These are phyloP conservation scores for Aquatica leii DNA, from an alignment of 2,888 invertebrate genomes.

Conservation along the genomic window DNA sequence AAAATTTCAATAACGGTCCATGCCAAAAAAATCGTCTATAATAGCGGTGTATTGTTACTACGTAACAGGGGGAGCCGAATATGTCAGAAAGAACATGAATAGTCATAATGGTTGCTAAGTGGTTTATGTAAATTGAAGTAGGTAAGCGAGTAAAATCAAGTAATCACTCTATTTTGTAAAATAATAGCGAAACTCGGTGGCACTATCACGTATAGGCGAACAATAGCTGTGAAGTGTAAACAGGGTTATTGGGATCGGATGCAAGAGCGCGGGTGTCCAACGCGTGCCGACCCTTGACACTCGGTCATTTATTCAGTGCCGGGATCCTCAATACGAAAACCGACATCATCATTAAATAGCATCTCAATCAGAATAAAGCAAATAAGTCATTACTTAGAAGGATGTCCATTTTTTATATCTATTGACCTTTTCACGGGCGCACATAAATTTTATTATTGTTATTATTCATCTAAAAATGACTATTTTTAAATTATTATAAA, in stretches of 20 bases:
- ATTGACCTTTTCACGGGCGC: conserved; percentile 20
- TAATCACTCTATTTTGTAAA: too few relatives aligned
- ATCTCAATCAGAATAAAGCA: conserved; percentile 47
- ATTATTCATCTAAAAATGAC: conserved; percentile 7
- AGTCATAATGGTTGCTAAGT: too few relatives aligned
- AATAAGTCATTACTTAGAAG: conserved; percentile 33
- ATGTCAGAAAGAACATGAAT: too few relatives aligned
- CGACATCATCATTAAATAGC: conserved; percentile 52
- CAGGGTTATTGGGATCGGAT: conserved; percentile 42
- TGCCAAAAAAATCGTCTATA: too few relatives aligned
- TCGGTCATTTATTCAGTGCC: conserved; percentile 54
- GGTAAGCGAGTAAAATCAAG: too few relatives aligned
- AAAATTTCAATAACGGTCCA: too few relatives aligned
- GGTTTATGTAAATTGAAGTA: too few relatives aligned
- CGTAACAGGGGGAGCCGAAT: too few relatives aligned
- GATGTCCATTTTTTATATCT: conserved; percentile 21
- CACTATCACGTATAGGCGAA: conserved; percentile 4
- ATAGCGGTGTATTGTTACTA: too few relatives aligned
- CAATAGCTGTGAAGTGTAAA: conserved; percentile 25
- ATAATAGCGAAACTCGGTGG: background rate
- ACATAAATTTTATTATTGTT: conserved; percentile 20
- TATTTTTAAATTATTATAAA: conserved; percentile 29
- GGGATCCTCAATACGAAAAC: conserved; percentile 47
- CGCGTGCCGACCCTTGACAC: conserved; percentile 57
- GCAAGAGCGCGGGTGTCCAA: conserved; percentile 44